Conservation (phyloP, 2,888 invertebrate genomes). For the Gisinianus flammeolus region DNA sequence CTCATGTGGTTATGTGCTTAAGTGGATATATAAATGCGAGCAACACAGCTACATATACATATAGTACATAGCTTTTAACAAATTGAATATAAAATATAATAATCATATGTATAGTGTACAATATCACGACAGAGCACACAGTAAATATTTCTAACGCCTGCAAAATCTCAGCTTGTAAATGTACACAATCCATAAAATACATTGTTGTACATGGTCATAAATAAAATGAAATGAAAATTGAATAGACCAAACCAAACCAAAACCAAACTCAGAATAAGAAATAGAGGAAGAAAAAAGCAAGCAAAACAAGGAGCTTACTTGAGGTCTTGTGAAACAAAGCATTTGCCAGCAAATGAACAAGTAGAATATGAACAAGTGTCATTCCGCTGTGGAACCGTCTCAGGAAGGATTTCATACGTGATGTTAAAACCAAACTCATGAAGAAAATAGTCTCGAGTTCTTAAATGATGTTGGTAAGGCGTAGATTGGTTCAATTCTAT, state of each 20-base stretch:
- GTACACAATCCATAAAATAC: no score
- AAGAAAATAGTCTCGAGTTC: constrained; percentile 79
- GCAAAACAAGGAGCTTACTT: constrained; percentile 30
- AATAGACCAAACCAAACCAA: background rate
- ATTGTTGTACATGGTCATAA: no score
- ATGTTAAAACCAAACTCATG: constrained; percentile 92
- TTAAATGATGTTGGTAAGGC: constrained; percentile 71
- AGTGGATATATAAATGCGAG: no score
- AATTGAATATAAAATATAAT: no score
- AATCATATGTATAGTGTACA: no score
- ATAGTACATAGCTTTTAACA: no score
- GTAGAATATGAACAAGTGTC: constrained; percentile 74
- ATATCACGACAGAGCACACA: no score
- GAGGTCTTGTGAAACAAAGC: constrained; percentile 65
- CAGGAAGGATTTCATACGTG: constrained; percentile 76
- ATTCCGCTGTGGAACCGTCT: constrained; percentile 51
- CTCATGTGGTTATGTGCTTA: no score
- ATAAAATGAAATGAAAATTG: background rate
- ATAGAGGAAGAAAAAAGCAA: background rate
- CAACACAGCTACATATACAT: no score
- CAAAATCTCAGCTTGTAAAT: no score
- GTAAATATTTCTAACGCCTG: no score
- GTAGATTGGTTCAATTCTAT: constrained; percentile 75
- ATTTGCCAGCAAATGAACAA: constrained; percentile 86
- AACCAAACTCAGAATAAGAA: background rate